phyloP scores from a whole-genome alignment of 2,113 vertebrate species.

The Odobenus rosmarus region DNA sequence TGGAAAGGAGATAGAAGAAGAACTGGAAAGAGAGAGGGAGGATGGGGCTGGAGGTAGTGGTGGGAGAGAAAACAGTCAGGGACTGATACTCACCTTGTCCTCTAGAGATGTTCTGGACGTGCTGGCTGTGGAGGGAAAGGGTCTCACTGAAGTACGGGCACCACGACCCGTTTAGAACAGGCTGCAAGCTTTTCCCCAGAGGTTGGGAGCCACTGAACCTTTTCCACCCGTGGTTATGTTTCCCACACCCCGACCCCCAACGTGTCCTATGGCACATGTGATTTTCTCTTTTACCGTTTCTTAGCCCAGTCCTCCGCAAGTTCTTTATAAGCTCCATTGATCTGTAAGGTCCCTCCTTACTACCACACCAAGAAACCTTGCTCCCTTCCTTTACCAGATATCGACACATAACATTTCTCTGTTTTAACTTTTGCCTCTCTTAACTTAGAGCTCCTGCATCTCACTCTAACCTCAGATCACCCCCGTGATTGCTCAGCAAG shows the following conservation, averaged over 20 bases:
- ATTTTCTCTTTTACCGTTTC: background rate
- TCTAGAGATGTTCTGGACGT: background rate
- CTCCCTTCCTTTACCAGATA: background rate
- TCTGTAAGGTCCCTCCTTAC: background rate
- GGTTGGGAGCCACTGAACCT: background rate
- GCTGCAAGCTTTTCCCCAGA: background rate
- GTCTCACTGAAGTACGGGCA: background rate
- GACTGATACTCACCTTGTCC: conserved; percentile 7
- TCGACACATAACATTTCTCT: background rate
- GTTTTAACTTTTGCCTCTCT: background rate
- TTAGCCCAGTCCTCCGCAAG: background rate
- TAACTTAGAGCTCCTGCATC: background rate
- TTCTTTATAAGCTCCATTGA: background rate
- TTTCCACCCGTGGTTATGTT: background rate
- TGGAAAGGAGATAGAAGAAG: background rate
- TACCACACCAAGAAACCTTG: background rate
- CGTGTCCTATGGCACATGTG: background rate
- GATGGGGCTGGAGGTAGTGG: too few species aligned
- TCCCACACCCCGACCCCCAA: background rate
- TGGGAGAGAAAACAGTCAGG: background rate
- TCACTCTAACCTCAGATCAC: background rate
- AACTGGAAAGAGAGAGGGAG: background rate
- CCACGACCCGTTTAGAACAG: background rate
- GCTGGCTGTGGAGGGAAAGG: background rate
- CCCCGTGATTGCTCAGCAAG: background rate